These are phyloP conservation scores for Dasypus novemcinctus DNA, from an alignment of 2,113 vertebrate species.

Conservation along the genomic window DNA sequence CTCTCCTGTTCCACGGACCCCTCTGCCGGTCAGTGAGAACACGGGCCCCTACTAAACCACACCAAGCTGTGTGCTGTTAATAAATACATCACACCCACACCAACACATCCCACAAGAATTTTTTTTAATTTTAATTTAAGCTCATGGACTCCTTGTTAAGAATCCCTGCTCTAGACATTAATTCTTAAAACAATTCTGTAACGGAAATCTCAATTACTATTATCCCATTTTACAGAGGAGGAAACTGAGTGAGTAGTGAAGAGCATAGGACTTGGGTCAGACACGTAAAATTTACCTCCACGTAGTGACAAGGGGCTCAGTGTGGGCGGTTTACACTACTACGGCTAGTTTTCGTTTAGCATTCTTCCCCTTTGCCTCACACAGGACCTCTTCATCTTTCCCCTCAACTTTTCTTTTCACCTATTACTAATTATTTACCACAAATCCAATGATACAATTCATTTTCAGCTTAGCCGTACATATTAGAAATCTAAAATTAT, in stretches of 20 bases:
- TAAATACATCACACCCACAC: too few relatives aligned
- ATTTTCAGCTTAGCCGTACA: not conserved
- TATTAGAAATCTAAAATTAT: not conserved
- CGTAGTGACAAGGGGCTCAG: not conserved
- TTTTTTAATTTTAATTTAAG: too few relatives aligned
- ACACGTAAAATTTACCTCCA: not conserved
- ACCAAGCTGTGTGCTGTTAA: too few relatives aligned
- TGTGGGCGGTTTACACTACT: not conserved
- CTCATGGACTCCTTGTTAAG: too few relatives aligned
- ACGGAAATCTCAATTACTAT: not conserved
- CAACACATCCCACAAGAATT: too few relatives aligned
- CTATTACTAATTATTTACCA: not conserved
- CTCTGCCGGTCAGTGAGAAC: too few relatives aligned
- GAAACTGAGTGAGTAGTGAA: not conserved
- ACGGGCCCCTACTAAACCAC: too few relatives aligned
- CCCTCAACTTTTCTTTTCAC: not conserved
- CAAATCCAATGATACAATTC: not conserved
- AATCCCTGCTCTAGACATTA: not conserved
- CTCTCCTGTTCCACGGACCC: too few relatives aligned
- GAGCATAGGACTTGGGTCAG: not conserved
- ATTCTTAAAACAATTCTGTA: not conserved
- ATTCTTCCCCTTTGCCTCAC: not conserved
- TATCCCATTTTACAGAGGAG: not conserved
- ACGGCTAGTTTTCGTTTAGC: not conserved
- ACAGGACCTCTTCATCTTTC: not conserved